phyloP scores from a whole-genome alignment of 1,140 invertebrate species.

The Acromyrmex charruanus region DNA sequence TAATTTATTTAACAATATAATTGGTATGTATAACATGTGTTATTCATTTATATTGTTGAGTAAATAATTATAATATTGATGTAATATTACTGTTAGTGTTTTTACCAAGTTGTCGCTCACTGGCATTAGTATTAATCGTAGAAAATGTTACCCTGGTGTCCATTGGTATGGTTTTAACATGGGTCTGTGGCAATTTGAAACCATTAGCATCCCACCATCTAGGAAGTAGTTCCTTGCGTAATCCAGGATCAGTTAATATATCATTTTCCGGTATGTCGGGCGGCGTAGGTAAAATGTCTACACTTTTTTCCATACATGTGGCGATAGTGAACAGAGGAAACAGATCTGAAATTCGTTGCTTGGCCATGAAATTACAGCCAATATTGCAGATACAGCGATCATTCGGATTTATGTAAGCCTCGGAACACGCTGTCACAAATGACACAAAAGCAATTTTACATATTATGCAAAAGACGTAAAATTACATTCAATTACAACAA shows the following conservation, averaged over 20 bases:
- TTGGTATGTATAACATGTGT: too few species aligned
- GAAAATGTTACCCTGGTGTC: constrained; percentile 79
- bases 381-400: constrained; percentile 81
- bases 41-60: too few species aligned
- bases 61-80: too few species aligned
- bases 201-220: constrained; percentile 84
- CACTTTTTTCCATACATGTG: constrained; percentile 79
- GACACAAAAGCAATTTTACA: background rate
- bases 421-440: constrained; percentile 81
- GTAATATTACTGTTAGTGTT: too few species aligned
- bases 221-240: constrained; percentile 83
- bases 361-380: constrained; percentile 84
- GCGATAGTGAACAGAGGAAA: constrained; percentile 78
- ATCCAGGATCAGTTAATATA: constrained; percentile 83
- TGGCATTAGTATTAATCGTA: background rate
- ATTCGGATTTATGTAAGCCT: constrained; percentile 81
- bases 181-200: constrained; percentile 84
- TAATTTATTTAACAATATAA: too few species aligned
- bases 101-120: background rate
- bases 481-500: background rate
- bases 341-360: constrained; percentile 78
- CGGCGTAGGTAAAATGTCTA: constrained; percentile 79
- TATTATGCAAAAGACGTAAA: background rate
- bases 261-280: constrained; percentile 83
- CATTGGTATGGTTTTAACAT: constrained; percentile 84